Evolutionary conservation across 1,140 invertebrate genomes (phyloP), one percentile per base, ranked within the genome.

Genomic region (Eriosoma lanigerum): DNA sequence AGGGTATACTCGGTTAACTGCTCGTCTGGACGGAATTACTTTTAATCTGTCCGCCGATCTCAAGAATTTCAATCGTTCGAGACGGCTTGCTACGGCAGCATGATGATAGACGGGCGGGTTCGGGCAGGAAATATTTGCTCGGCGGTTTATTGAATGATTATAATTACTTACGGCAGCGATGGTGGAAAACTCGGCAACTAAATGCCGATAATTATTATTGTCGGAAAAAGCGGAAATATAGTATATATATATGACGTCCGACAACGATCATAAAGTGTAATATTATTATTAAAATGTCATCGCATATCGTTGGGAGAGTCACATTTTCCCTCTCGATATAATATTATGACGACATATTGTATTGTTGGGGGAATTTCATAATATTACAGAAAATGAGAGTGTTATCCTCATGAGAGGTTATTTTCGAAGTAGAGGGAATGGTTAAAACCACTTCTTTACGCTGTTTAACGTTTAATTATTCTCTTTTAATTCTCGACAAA

Each of bases 141-240:
- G 68, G 46, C 48, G 68, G 68, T 72, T 29, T 52, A 72, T 72
- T 29, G 68, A 72, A 72, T 29, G 68, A 72, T 72, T 72, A 72
- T 52, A 52, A 72, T 38, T 8, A 38, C 32, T 52, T 52, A 29
- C 68, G 46, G 21, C 19, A 46, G 2, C 15, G 26, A 19, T 24
- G 68, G 68, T n/a, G n/a, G n/a, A n/a, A n/a, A n/a, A n/a, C n/a
- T n/a, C 68, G 13, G 68, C 48, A 72, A 72, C 68, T 52, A 52
- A 72, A 72, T 52, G 24, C 68, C 68, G 68, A 72, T 72, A 52
- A 52, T 72, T 50, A 72, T 72, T 29, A n/a, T 32, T 24, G 44
- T 19, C 32, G 32, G 32, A 38, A 38, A 8, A 4, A 38, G 32
- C 32, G 32, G 32, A 38, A 38, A 38, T 38, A 38, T 38, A 38